Base-by-base conservation (phyloP, 1,140 invertebrate species). In the Zaprionus africanus region DNA sequence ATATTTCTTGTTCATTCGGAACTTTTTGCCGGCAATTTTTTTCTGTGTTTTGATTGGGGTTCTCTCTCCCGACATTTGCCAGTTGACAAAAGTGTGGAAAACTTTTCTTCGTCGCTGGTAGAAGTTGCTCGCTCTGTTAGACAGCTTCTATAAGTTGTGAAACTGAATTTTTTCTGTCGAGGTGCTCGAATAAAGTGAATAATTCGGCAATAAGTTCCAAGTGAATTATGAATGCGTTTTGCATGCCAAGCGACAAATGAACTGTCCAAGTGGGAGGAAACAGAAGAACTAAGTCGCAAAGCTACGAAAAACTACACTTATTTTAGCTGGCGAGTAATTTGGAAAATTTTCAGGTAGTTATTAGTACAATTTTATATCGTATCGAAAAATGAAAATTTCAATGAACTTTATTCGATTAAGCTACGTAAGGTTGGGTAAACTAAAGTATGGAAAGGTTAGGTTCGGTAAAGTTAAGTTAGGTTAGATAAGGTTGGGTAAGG, bases 31-130 rank as follows among this genome's bases (percentile, higher is more conserved):
- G 12, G 19, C 46, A 43, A 51, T 54, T 57, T 34, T 46, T 46
- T 58, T 49, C 41, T 36, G 22, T 13, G n/a, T 53, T 41, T 67
- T 73, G 56, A 73, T 60, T 67, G 70, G 19, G 54, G 46, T 38
- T 61, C 19, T 13, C 46, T n/a, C 34, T 19, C 28, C 0, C 24
- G 56, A 34, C 70, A 67, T 43, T 73, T 73, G 57, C n/a, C 69
- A 72, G 63, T 59, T 72, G 62, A 53, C 69, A 66, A 53, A 64
- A 49, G 15, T 64, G 60, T 22, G 43, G 36, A 46, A 54, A 71
- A 57, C n/a, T 63, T 72, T 24, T 41, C 19, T 73, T 9, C 41
- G n/a, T 46, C 2, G 31, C 0, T 41, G 38, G 43, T 53, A 46
- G 12, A 41, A 60, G 17, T 57, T 54, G 1, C 28, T 15, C 5